Evolutionary conservation across 2,888 invertebrate genomes (phyloP), one percentile per base, ranked within the genome.

Genomic region (Zygogramma bicolorata): DNA sequence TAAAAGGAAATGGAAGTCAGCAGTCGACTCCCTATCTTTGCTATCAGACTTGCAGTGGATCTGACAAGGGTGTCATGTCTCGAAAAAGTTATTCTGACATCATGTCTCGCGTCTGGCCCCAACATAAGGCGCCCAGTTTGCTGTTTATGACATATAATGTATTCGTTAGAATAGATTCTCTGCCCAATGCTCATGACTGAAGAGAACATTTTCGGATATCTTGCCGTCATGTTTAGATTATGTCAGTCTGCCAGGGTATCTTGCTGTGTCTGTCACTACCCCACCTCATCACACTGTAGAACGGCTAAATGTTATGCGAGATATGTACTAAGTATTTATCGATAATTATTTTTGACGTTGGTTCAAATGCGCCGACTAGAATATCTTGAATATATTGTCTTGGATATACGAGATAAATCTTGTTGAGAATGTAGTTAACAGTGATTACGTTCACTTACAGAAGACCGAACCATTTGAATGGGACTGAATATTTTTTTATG

Each of bases 21-120:
- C 78, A 80, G 79, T 78, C 75, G 77, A 63, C 46, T 63, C 53
- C 46, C 66, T 71, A 67, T 71, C 71, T 66, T 75, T 68, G 70
- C 75, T 81, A 80, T 78, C 75, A 68, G 67, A 71, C 70, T 53
- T 66, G 59, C 66, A 74, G 71, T 60, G 65, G 76, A 70, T 70
- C 71, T 81, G 82, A 82, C 83, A 83, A 74, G 79, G 79, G 82
- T 80, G 83, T 81, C 83, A 82, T 82, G 83, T 81, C 80, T 79
- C 75, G 75, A 76, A 68, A 66, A 75, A 73, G 60, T 70, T 46
- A 73, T 73, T 75, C 70, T 65, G 75, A 81, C 75, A 75, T 31
- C 46, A 25, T 25, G 42, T 62, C 62, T 27, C 27, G 20, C 22
- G 22, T 57, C 65, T 29, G n/a, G 57, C 53, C 15, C 53, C n/a